Evolutionary conservation across 2,888 invertebrate genomes (phyloP).

Genomic region (Barypeithes pellucidus): DNA sequence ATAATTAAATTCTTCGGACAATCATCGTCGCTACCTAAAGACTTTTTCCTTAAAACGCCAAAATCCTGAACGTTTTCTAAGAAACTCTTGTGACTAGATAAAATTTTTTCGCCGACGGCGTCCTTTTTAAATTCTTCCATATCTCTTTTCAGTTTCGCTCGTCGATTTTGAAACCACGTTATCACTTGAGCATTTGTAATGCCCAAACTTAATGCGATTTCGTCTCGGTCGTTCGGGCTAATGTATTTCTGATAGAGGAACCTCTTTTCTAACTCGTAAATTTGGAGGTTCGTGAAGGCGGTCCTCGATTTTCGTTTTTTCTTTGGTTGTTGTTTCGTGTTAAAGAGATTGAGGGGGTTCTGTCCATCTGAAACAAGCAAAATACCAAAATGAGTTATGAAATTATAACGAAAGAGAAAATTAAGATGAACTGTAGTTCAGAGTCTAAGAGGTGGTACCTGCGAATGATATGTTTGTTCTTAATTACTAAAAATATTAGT

Average conservation of each 20-base stretch:
- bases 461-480: too few relatives aligned
- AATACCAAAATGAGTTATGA: neutral
- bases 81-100: conserved; percentile 91
- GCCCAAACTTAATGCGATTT: conserved; percentile 94
- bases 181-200: conserved; percentile 99
- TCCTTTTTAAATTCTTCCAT: conserved; percentile 98
- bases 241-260: conserved; percentile 99
- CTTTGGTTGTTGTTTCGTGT: conserved; percentile 92
- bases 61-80: conserved; percentile 93
- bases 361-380: conserved; percentile 83
- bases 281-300: conserved; percentile 98
- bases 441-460: too few relatives aligned
- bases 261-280: conserved; percentile 97
- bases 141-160: conserved; percentile 96
- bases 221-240: conserved; percentile 97
- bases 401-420: too few relatives aligned
- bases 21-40: conserved; percentile 79
- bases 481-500: too few relatives aligned
- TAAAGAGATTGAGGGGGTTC: conserved; percentile 92
- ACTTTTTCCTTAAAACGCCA: conserved; percentile 92
- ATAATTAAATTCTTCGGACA: conserved; percentile 76
- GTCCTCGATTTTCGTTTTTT: conserved; percentile 98
- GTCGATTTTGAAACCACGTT: conserved; percentile 96
- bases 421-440: neutral
- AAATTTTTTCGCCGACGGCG: conserved; percentile 92